Evolutionary conservation across 2,888 invertebrate species (phyloP), one percentile per base, ranked within the genome.

Genomic region (Campoplex nolae): DNA sequence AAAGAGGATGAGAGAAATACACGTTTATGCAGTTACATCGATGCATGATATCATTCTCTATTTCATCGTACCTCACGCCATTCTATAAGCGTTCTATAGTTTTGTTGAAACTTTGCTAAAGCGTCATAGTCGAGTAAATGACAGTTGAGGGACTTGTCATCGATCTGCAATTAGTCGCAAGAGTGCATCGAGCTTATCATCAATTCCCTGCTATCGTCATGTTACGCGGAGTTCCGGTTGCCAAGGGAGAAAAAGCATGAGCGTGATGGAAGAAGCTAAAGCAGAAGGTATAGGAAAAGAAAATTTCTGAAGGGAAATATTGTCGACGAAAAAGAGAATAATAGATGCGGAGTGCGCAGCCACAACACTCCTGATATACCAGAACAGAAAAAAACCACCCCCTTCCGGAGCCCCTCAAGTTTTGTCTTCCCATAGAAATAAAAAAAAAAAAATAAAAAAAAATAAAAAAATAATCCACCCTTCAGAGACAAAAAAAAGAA

Each of bases 401-500:
- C 62, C 74, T 68, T 28, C 16, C 56, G 54, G 54, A 38, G 38
- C 45, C 65, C 75, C 38, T n/a, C 45, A 4, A 23, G 70, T 68
- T 65, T 83, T 76, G 62, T 81, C 48, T 45, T 42, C 77, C 45
- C 68, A 62, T 62, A 81, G 23, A 4, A 38, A 23, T 0, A 23
- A 23, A 0, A 23, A 23, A 23, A 23, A 23, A 23, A 23, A 0
- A 38, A 23, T 0, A 0, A 23, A 23, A 23, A 23, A 23, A 23
- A 23, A 0, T 0, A 38, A 84, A 84, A 84, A 84, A 87, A 87
- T 84, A 84, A 87, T 82, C 87, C 84, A 87, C 84, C 84, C 87
- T 82, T 68, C 75, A 3, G 78, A 78, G 75, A 82, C 54, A 68
- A 75, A 82, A 38, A 23, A 48, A 38, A 56, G 73, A 76, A 77